Base-by-base conservation (phyloP, 2,888 invertebrate species). In the Arrhopalites spinosus region DNA sequence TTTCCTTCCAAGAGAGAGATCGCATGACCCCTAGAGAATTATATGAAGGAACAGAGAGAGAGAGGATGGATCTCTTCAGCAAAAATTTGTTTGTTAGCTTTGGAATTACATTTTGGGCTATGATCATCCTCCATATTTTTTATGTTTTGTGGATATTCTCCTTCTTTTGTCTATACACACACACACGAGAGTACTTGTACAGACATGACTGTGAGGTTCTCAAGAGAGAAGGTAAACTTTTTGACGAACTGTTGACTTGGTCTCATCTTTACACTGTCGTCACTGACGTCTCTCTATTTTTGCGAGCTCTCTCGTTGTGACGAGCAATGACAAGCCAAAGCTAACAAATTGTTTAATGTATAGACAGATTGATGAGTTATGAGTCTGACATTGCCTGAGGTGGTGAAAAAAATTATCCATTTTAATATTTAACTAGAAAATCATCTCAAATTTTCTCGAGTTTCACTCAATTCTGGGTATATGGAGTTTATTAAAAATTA, bases 11-110 rank as follows among this genome's bases (percentile, higher is more conserved):
- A n/a, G n/a, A n/a, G n/a, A n/a, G n/a, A n/a, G n/a, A n/a, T n/a
- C n/a, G n/a, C 36, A 36, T 36, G 36, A 36, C 36, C 36, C 36
- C 36, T 36, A 36, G 36, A 36, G 36, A 36, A 36, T 36, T 17
- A 63, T 27, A 29, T 2, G 7, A 63, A 63, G 30, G 30, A n/a
- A 29, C 29, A 17, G 27, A 67, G 45, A 23, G 50, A 17, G 50
- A 67, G 5, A n/a, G n/a, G 66, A 66, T 66, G 43, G 66, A 66
- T 66, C 66, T 36, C 27, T 68, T 68, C 50, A 36, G 5, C 67
- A 67, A 23, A 68, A 68, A 68, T 68, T 68, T 68, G 68, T 68
- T 68, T 68, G 68, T 68, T 68, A 68, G 50, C 50, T 68, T 68
- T 47, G 43, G 68, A 45, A 66, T 66, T 66, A 66, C 66, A 36